A percentile compares a stretch with the other conserved stretches of the same genome.
Conservation (phyloP, 2,888 invertebrate species). For the Eupithecia inturbata region DNA sequence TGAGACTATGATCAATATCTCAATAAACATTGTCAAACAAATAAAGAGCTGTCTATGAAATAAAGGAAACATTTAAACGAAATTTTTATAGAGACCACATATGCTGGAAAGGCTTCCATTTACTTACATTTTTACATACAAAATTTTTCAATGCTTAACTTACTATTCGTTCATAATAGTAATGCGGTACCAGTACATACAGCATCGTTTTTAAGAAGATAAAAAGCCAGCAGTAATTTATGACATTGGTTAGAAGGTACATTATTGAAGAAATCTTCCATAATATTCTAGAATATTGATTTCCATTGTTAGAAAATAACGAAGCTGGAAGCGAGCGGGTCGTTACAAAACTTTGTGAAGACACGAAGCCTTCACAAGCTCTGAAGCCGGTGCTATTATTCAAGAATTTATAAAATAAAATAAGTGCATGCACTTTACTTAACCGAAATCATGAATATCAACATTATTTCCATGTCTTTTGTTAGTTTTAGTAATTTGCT, state of each 20-base stretch:
- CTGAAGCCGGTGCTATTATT: not conserved
- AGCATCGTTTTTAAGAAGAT: not conserved
- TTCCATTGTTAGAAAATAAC: slow-evolving; percentile 35
- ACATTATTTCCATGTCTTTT: too few relatives aligned
- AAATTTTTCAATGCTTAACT: too few relatives aligned
- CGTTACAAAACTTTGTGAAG: slow-evolving; percentile 27
- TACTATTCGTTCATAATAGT: not conserved
- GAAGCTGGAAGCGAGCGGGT: slow-evolving; percentile 21
- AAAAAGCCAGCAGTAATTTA: not conserved
- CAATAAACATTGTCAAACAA: too few relatives aligned
- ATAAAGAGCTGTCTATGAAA: too few relatives aligned
- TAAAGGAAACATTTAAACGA: not conserved
- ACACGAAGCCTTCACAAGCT: too few relatives aligned
- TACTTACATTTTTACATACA: too few relatives aligned
- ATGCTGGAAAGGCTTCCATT: too few relatives aligned
- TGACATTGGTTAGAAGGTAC: not conserved
- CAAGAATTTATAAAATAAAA: not conserved
- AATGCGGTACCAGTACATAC: not conserved
- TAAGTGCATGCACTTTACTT: not conserved
- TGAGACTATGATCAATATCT: too few relatives aligned
- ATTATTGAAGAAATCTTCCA: not conserved
- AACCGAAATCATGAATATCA: not conserved
- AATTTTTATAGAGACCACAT: not conserved
- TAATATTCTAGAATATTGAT: slow-evolving; percentile 34
- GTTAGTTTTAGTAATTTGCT: not conserved